Base-by-base conservation (phyloP, 92 coral and sea anemone genomes). In the Palythoa grandiflora region DNA sequence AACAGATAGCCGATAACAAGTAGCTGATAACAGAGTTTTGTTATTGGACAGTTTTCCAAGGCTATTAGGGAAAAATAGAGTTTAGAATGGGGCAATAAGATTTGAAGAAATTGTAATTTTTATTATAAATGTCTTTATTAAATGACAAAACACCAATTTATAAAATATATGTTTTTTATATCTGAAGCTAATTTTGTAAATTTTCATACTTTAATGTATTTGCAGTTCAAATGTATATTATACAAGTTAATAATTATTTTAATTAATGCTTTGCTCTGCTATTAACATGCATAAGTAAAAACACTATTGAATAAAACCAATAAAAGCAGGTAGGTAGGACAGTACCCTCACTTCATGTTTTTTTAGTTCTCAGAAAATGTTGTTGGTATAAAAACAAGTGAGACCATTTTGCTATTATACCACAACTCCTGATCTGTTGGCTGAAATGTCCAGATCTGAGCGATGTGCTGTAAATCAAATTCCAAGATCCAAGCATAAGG, bases 361-460 rank as follows among this genome's bases (percentile, higher is more conserved):
- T 83, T 65, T 17, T 2, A 83, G 75, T 83, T 84, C 63, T 28
- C 87, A 84, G 87, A 48, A 17, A 71, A 71, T 36, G 88, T 84
- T 84, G 88, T 84, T 51, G 80, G 80, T 17, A 6, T 20, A 72
- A 84, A 54, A 72, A 39, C 80, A 75, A 84, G 79, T 48, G 78
- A 84, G 66, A 84, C 78, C 79, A 71, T 48, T 54, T 59, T 38
- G 80, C 52, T 1, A 85, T 85, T 85, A 73, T 81, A 60, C n/a
- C n/a, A 52, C 73, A 73, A 73, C 88, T 72, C 88, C 88, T 37
- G 88, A 85, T 73, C 88, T 85, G 37, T 73, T 85, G 81, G 88
- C 88, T 70, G 87, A 84, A 84, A 84, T 84, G 79, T 70, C 79
- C 87, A 0, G 78, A 70, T 72, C 79, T 84, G 11, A 72, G 88